Evolutionary conservation across 2,797 vertebrate genomes (phyloP).

Genomic region (Luscinia luscinia): DNA sequence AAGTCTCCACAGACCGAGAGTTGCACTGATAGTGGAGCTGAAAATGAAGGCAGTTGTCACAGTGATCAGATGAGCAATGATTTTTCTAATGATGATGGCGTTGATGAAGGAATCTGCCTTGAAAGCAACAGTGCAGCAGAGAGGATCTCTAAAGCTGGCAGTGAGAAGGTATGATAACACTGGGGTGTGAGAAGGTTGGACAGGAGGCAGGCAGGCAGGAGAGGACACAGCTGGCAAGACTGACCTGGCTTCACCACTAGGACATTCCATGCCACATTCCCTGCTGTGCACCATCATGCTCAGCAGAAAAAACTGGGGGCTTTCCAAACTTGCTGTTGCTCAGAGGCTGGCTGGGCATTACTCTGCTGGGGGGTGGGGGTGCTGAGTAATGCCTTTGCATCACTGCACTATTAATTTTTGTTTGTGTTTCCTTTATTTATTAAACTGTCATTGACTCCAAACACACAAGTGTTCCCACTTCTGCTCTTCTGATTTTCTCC

Average conservation of each 20-base stretch:
- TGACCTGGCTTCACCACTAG: neutral
- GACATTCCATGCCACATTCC: neutral
- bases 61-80: conserved; percentile 99
- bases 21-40: conserved; percentile 98
- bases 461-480: neutral
- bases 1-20: conserved; percentile 99
- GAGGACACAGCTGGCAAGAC: neutral
- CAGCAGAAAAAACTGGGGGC: neutral
- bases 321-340: neutral
- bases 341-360: neutral
- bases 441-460: neutral
- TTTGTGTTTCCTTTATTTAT: neutral
- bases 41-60: conserved; percentile 99
- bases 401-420: neutral
- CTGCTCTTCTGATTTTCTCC: neutral
- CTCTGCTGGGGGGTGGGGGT: neutral
- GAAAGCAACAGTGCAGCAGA: conserved; percentile 90
- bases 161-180: conserved; percentile 84
- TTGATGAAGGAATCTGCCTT: conserved; percentile 98
- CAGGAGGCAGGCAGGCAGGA: neutral
- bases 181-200: neutral
- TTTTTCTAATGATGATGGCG: conserved; percentile 95
- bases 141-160: conserved; percentile 87
- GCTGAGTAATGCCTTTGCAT: neutral
- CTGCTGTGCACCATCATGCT: neutral